Percentiles rank a stretch among this genome's conserved stretches.
Conservation (phyloP, 2,113 vertebrate genomes). For the Callipepla californica region DNA sequence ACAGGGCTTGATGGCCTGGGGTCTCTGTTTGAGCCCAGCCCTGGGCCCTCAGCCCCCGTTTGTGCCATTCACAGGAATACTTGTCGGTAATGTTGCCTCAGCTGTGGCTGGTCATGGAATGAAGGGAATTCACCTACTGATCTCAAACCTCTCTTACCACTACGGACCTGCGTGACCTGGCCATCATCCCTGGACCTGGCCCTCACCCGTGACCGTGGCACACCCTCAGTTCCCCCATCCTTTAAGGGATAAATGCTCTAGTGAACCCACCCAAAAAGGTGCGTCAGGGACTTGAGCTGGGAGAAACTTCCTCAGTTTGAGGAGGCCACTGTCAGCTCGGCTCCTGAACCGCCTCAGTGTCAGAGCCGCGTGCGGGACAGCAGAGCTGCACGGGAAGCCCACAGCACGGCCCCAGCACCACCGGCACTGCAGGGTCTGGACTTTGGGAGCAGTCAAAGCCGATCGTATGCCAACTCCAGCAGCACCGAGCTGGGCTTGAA, state of each 20-base stretch:
- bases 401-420: neutral
- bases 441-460: neutral
- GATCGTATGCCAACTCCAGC: neutral
- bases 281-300: neutral
- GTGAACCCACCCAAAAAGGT: neutral
- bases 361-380: neutral
- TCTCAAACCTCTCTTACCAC: neutral
- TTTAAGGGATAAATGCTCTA: neutral
- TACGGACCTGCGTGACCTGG: accelerated
- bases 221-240: neutral
- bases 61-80: accelerated
- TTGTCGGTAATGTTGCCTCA: neutral
- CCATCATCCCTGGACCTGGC: neutral
- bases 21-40: neutral
- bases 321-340: neutral
- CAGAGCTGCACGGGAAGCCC: neutral
- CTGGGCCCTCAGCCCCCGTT: accelerated
- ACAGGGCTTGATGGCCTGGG: neutral
- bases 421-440: neutral
- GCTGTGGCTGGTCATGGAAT: accelerated
- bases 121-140: neutral
- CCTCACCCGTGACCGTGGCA: no score
- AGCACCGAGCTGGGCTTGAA: neutral
- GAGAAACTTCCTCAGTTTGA: neutral
- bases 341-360: neutral